A percentile compares a stretch with the other conserved stretches of the same genome.
These are phyloP conservation scores for Eubucco bourcierii DNA, from an alignment of 2,113 vertebrate genomes.

Conservation along the genomic window DNA sequence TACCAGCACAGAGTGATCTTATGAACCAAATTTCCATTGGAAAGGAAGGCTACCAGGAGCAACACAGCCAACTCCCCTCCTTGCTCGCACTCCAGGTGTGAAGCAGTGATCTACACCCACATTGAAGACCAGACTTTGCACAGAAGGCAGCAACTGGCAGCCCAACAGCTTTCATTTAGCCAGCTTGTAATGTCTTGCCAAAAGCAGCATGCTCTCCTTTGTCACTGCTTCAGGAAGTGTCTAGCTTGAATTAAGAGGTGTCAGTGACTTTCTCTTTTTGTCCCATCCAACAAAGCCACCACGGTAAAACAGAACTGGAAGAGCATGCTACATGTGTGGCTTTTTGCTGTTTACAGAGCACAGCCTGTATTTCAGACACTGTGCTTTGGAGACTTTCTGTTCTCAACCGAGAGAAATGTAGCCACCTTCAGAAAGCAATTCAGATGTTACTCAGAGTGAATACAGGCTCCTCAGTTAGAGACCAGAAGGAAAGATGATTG, in stretches of 20 bases:
- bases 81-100: not conserved
- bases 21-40: not conserved
- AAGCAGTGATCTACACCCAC: not conserved
- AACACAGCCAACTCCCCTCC: not conserved
- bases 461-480: not conserved
- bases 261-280: constrained; percentile 36
- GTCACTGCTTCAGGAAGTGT: not conserved
- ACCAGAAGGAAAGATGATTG: not conserved
- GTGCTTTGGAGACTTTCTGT: not conserved
- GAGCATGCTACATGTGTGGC: not conserved
- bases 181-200: not conserved
- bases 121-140: not conserved
- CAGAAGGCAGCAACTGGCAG: not conserved
- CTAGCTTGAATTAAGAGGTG: not conserved
- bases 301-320: not conserved
- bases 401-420: not conserved
- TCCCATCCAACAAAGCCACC: not conserved
- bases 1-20: not conserved
- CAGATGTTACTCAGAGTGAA: not conserved
- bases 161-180: not conserved
- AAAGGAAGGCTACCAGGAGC: not conserved
- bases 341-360: not conserved
- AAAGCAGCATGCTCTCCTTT: not conserved
- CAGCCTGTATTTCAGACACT: not conserved
- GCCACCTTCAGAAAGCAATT: not conserved